A percentile compares a stretch with the other conserved stretches of the same genome.
Conservation (phyloP, 2,888 invertebrate genomes). For the Metopia argyrocephala region DNA sequence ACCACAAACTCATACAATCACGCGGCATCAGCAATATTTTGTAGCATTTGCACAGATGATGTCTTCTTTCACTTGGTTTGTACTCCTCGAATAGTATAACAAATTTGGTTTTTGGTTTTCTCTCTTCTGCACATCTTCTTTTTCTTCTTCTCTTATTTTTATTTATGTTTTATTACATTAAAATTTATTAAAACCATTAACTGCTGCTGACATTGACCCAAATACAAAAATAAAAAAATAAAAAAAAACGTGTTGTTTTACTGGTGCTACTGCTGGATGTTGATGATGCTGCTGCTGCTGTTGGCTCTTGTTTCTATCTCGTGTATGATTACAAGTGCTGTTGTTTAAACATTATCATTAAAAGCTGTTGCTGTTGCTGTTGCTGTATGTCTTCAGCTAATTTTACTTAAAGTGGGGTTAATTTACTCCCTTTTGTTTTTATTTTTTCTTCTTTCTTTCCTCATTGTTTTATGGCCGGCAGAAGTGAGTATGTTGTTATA, state of each 20-base stretch:
- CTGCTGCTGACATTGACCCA: conserved; percentile 73
- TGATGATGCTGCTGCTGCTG: conserved; percentile 13
- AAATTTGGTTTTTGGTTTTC: conserved; percentile 27
- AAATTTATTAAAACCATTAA: conserved; percentile 46
- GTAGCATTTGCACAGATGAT: conserved; percentile 21
- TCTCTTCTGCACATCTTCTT: conserved; percentile 20
- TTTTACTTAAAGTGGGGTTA: background rate
- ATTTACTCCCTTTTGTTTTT: background rate
- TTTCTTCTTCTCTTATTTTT: conserved; percentile 11
- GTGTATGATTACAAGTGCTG: background rate
- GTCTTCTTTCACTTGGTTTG: background rate
- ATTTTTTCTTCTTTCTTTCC: conserved; percentile 2
- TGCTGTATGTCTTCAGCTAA: background rate
- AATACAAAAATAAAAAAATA: conserved; percentile 24
- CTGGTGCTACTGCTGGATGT: conserved; percentile 1
- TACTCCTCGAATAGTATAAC: no score
- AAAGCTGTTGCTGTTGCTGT: conserved; percentile 25
- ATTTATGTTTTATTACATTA: conserved; percentile 34
- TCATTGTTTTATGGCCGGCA: background rate
- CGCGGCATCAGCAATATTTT: background rate
- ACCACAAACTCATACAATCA: background rate
- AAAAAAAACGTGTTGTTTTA: no score
- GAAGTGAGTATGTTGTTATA: background rate
- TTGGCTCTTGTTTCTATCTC: background rate
- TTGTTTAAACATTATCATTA: background rate